Evolutionary conservation across 2,888 invertebrate species (phyloP).

Genomic region (Eupithecia subfuscata): DNA sequence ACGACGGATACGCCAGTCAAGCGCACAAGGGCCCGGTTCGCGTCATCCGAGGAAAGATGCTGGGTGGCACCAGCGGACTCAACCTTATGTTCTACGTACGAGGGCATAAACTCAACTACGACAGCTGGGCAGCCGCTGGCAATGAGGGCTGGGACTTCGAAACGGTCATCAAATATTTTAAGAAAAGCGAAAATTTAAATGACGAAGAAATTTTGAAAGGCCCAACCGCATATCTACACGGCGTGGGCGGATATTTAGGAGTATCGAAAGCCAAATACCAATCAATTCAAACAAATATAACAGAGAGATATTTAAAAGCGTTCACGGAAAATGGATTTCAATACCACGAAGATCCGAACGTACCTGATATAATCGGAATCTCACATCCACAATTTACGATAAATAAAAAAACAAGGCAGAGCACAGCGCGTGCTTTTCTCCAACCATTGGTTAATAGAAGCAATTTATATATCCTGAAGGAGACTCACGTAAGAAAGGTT

Average conservation of each 20-base stretch:
- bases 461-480: conserved; percentile 59
- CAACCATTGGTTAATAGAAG: conserved; percentile 48
- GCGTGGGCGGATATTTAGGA: conserved; percentile 52
- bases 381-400: conserved; percentile 50
- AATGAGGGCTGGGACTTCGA: conserved; percentile 74
- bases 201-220: conserved; percentile 50
- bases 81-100: conserved; percentile 87
- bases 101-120: conserved; percentile 86
- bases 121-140: conserved; percentile 81
- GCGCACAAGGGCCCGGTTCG: conserved; percentile 51
- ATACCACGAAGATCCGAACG: conserved; percentile 55
- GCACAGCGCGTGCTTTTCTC: conserved; percentile 54
- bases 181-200: conserved; percentile 57
- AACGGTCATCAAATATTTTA: conserved; percentile 57
- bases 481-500: conserved; percentile 56
- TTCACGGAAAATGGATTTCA: conserved; percentile 57
- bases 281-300: conserved; percentile 26
- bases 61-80: conserved; percentile 86
- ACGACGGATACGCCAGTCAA: conserved; percentile 61
- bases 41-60: conserved; percentile 85
- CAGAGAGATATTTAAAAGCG: conserved; percentile 64
- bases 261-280: conserved; percentile 59
- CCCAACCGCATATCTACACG: conserved; percentile 60
- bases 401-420: conserved; percentile 54
- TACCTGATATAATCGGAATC: conserved; percentile 54